These are phyloP conservation scores for Agonopterix subpropinquella DNA, from an alignment of 2,888 invertebrate species.

Conservation along the genomic window DNA sequence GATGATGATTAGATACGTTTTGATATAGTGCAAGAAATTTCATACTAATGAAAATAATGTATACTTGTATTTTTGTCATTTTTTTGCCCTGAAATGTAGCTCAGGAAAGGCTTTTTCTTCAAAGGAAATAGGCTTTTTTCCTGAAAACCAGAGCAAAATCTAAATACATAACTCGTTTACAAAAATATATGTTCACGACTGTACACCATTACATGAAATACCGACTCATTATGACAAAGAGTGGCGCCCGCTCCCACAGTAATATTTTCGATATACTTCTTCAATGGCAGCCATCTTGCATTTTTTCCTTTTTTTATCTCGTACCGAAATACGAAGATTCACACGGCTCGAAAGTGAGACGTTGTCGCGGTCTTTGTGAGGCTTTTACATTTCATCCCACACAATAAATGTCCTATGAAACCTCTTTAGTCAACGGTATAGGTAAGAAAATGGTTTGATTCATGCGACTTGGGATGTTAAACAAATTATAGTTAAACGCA, in stretches of 20 bases:
- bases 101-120: too few species aligned
- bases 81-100: too few species aligned
- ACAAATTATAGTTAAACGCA: conserved; percentile 25
- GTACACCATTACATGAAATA: conserved; percentile 42
- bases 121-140: too few species aligned
- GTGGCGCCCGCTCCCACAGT: conserved; percentile 54
- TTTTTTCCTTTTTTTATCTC: conserved; percentile 26
- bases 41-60: too few species aligned
- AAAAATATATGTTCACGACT: conserved; percentile 14
- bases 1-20: too few species aligned
- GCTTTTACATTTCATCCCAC: conserved; percentile 6
- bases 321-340: conserved; percentile 35
- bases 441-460: too few species aligned
- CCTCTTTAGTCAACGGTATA: too few species aligned
- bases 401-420: too few species aligned
- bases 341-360: conserved; percentile 53
- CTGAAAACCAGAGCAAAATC: too few species aligned
- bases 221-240: conserved; percentile 43
- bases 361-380: conserved; percentile 34
- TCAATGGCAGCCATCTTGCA: conserved; percentile 42
- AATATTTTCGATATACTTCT: conserved; percentile 47
- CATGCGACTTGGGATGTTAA: too few species aligned
- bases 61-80: too few species aligned
- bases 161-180: neutral
- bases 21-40: too few species aligned